Percentiles rank a stretch among this genome's conserved stretches.
Conservation (phyloP, 2,113 vertebrate species). For the Syngnathoides biaculeatus region DNA sequence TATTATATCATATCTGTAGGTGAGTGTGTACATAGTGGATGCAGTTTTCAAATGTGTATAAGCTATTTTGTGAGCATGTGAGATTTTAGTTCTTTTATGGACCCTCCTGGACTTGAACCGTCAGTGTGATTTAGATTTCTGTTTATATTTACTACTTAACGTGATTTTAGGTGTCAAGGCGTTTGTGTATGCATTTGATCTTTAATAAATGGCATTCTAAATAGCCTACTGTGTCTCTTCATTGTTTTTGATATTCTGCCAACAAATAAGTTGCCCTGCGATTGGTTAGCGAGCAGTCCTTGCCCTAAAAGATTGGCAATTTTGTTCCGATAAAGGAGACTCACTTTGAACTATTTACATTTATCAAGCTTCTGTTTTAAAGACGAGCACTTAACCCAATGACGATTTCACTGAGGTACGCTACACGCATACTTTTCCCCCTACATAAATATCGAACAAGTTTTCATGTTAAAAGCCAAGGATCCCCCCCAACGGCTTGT, state of each 20-base stretch:
- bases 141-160: slow-evolving; percentile 68
- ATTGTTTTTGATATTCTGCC: slow-evolving; percentile 12
- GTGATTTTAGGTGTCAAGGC: slow-evolving; percentile 72
- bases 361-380: no score
- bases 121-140: slow-evolving; percentile 58
- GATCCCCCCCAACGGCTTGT: no score
- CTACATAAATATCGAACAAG: no score
- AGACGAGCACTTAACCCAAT: no score
- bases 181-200: slow-evolving; percentile 74
- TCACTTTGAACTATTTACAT: no score
- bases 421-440: no score
- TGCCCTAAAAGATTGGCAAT: no score
- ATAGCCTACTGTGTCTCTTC: slow-evolving; percentile 26
- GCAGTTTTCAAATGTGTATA: slow-evolving; percentile 47
- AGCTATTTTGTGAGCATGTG: slow-evolving; percentile 48
- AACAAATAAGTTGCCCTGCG: not conserved
- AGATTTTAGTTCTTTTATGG: slow-evolving; percentile 30
- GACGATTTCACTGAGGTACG: no score
- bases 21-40: slow-evolving; percentile 36
- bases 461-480: no score
- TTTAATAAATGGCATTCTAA: slow-evolving; percentile 72
- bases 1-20: slow-evolving; percentile 52
- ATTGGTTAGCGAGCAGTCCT: no score
- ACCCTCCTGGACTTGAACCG: slow-evolving; percentile 46
- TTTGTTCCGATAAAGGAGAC: no score